Evolutionary conservation across 1,140 invertebrate species (phyloP).

Genomic region (Pseudomyrmex dendroicus): DNA sequence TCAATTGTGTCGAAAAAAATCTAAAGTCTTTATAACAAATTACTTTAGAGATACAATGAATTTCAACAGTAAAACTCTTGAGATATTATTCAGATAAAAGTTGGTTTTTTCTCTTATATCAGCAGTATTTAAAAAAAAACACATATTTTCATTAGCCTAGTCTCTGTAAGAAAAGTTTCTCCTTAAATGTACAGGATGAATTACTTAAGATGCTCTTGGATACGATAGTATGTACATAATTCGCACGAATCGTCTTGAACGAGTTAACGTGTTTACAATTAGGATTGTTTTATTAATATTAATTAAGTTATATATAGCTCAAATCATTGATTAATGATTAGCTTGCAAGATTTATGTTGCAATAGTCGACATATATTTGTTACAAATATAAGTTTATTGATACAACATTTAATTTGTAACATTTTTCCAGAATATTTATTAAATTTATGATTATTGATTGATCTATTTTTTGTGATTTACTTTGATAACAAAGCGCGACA

Average conservation of each 20-base stretch:
- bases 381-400: not conserved
- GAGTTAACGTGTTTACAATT: not conserved
- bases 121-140: slow-evolving; percentile 22
- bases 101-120: slow-evolving; percentile 16
- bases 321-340: not conserved
- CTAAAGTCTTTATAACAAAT: not conserved
- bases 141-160: not conserved
- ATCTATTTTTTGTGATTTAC: no score
- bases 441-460: slow-evolving; percentile 1
- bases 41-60: no score
- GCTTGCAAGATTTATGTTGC: slow-evolving; percentile 2
- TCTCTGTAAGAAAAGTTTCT: not conserved
- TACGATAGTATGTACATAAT: not conserved
- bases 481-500: no score
- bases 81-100: slow-evolving; percentile 25
- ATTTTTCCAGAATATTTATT: not conserved
- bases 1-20: not conserved
- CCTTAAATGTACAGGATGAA: slow-evolving; percentile 6
- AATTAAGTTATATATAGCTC: not conserved
- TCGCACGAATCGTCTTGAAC: not conserved
- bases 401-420: not conserved
- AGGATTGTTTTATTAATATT: not conserved
- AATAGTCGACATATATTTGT: slow-evolving; percentile 8
- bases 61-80: not conserved
- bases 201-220: slow-evolving; percentile 19